Conservation (phyloP, 2,888 invertebrate genomes). For the Oscheius sp. region DNA sequence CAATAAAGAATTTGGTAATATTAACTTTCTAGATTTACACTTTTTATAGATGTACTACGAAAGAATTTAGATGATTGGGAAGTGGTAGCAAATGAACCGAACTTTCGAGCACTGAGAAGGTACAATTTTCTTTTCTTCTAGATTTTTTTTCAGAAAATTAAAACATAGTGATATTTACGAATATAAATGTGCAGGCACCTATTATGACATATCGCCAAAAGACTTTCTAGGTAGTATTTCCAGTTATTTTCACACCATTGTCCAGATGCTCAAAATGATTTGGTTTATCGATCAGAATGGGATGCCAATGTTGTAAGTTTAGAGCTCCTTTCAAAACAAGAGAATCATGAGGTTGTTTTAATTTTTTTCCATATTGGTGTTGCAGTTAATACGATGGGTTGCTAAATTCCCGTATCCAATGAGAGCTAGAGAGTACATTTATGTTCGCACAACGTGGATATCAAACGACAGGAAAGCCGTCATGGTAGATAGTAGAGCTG, state of each 20-base stretch:
- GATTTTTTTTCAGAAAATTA: constrained; percentile 1
- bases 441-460: constrained; percentile 72
- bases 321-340: constrained; percentile 72
- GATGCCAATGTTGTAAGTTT: constrained; percentile 73
- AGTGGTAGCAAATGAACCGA: constrained; percentile 46
- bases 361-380: neutral
- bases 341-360: constrained; percentile 66
- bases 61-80: no score
- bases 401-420: constrained; percentile 73
- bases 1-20: no score
- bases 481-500: constrained; percentile 64
- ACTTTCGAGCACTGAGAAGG: constrained; percentile 46
- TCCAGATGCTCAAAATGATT: constrained; percentile 71
- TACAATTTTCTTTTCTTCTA: neutral
- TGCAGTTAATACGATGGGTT: constrained; percentile 50
- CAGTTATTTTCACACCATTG: neutral
- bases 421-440: constrained; percentile 74
- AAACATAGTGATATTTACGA: constrained; percentile 50
- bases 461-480: constrained; percentile 71
- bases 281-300: constrained; percentile 74
- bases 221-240: constrained; percentile 30
- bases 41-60: no score
- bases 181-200: constrained; percentile 53
- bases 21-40: no score
- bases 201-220: constrained; percentile 48